Base-by-base conservation (phyloP, 2,888 invertebrate genomes). In the Dichetophora obliterata region DNA sequence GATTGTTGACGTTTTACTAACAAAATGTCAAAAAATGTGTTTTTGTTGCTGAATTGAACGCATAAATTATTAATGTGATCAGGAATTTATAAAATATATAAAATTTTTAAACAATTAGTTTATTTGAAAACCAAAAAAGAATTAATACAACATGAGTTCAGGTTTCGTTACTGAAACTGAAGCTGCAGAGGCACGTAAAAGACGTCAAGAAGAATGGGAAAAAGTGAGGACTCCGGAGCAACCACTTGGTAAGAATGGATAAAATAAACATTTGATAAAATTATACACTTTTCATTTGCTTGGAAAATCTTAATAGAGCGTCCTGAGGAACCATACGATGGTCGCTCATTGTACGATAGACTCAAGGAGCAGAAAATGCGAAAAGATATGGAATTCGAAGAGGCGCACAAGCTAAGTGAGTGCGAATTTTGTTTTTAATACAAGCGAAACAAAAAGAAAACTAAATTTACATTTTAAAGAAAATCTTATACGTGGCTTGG, bases 161-260 rank as follows among this genome's bases (percentile, higher is more conserved):
- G 95, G 96, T 61, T 99, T 99, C 90, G 94, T 98, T 81, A 92
- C 96, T 1, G 97, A 98, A 90, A 91, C 93, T 48, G 97, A 98
- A 90, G 91, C 96, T 78, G 93, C 94, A 59, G 97, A 97, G 85
- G 93, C 93, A 52, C 92, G 95, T 71, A 92, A 93, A 84, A 91
- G 92, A 80, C 91, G 98, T 3, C 98, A 98, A 88, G 96, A 97
- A 88, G 98, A 98, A 92, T 98, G 98, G 98, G 98, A 98, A 84
- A 95, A 94, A 90, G 98, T 98, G 0, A 91, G 99, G 81, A 94
- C 94, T 77, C 94, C 96, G 43, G 96, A 96, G 82, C 95, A 98
- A 86, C 98, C 98, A 11, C 81, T 93, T 90, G 96, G 98, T 98
- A 91, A 87, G 68, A 57, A 75, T 75, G 31, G 11, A 63, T 37